Evolutionary conservation across 2,797 vertebrate species (phyloP), one percentile per base, ranked within the genome.

Genomic region (Australoheros facetus): DNA sequence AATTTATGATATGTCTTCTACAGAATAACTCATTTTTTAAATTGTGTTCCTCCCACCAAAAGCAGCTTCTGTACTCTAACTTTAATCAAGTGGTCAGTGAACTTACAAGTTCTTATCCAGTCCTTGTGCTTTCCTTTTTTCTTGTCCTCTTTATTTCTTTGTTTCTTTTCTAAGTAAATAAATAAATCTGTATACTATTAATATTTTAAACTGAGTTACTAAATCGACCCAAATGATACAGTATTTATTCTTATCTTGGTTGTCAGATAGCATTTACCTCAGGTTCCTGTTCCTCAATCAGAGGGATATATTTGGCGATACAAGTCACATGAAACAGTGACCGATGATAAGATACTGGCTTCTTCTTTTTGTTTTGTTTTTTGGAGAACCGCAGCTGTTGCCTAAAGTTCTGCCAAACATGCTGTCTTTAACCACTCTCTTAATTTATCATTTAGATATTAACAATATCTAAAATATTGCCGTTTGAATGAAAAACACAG

Each of bases 241-340:
- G 3, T 5, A 12, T 45, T 23, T 32, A 16, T 34, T 30, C 37
- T 37, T 26, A 72, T 70, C 21, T 5, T 56, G 3, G 48, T 56
- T 72, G 45, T n/a, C 4, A 73, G 78, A 82, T 14, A 10, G 26
- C 6, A n/a, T 13, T n/a, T 75, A 34, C 62, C 10, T 5, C 14
- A 69, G 70, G 21, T 70, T 76, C 51, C 11, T 37, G 51, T 85
- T 88, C 78, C 75, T 85, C 57, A 85, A 83, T 79, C 73, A 66
- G 16, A 75, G 70, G 2, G 66, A 64, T 81, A 90, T 79, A 78
- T 87, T 74, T 82, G 62, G 73, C 83, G 78, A 26, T 28, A 48
- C 78, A 80, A 85, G 66, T 90, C 89, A 92, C 84, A 85, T 81
- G 78, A 88, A 62, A 2, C 56, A 58, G 54, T 71, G 56, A 80